Percentiles rank a stretch among this genome's conserved stretches.
Conservation (phyloP, 1,140 invertebrate species). For the Trypoxylus dichotomus region DNA sequence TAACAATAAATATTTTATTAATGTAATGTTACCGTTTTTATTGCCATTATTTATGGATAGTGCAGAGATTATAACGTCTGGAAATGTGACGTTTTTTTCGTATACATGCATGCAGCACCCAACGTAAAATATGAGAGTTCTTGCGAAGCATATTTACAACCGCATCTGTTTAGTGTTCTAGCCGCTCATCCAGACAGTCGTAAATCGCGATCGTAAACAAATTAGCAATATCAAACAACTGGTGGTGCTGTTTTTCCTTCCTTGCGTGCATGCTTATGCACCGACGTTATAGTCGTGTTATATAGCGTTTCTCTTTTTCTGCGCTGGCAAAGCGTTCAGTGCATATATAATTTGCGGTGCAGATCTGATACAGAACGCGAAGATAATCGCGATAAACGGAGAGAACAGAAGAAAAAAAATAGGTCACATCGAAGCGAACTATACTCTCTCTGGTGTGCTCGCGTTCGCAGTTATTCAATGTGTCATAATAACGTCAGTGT, state of each 20-base stretch:
- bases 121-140: slow-evolving; percentile 3
- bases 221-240: background rate
- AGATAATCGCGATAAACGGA: background rate
- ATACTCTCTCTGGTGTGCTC: background rate
- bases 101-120: background rate
- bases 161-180: slow-evolving; percentile 4
- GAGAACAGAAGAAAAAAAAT: background rate
- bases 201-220: slow-evolving; percentile 20
- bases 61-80: background rate
- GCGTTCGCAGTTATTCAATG: slow-evolving; percentile 10
- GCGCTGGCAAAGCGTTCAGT: too few relatives aligned
- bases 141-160: background rate
- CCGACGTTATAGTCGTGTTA: background rate
- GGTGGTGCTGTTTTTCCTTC: background rate
- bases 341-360: background rate
- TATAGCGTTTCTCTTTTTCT: background rate
- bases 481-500: slow-evolving; percentile 23
- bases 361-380: background rate
- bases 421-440: background rate
- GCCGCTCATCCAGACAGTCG: background rate
- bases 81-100: background rate
- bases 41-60: background rate
- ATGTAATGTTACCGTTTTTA: background rate
- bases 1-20: slow-evolving; percentile 1
- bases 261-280: background rate